Percentiles rank a stretch among this genome's conserved stretches.
These are phyloP conservation scores for Globicephala melas DNA, from an alignment of 2,113 vertebrate species.

Conservation along the genomic window DNA sequence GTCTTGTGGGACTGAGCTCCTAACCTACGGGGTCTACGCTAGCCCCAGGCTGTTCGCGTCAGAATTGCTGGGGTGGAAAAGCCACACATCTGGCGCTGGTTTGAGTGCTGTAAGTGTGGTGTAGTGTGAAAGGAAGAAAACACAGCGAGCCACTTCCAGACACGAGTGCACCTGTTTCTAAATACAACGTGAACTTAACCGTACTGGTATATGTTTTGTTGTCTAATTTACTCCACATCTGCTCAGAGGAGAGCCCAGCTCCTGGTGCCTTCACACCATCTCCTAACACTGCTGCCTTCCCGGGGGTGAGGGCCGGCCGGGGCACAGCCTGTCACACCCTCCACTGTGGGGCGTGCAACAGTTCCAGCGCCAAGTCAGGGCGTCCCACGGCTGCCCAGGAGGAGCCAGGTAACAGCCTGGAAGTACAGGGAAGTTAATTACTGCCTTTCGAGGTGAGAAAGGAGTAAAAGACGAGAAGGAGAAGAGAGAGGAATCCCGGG, in stretches of 20 bases:
- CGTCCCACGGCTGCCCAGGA: not conserved
- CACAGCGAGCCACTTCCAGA: not conserved
- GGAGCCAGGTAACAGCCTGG: not conserved
- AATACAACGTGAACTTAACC: not conserved
- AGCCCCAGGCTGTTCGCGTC: not conserved
- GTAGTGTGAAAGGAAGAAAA: not conserved
- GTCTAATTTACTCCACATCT: not conserved
- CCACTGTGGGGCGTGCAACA: not conserved
- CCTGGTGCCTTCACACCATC: not conserved
- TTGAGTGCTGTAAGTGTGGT: not conserved
- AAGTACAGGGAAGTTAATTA: not conserved
- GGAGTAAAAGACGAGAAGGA: not conserved
- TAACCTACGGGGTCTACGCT: not conserved
- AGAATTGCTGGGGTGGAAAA: not conserved
- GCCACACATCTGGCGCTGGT: not conserved
- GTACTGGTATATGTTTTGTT: not conserved
- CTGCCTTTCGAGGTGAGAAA: rapidly evolving
- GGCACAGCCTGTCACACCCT: not conserved
- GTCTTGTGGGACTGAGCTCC: not conserved
- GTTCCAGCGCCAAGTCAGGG: not conserved
- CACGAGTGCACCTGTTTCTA: not conserved
- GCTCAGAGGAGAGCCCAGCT: not conserved
- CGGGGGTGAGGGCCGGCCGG: not conserved
- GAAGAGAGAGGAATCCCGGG: not conserved
- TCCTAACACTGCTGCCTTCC: not conserved